A percentile compares a stretch with the other conserved stretches of the same genome.
Evolutionary conservation across 2,797 vertebrate species (phyloP).

Genomic region (Anomalospiza imberbis): DNA sequence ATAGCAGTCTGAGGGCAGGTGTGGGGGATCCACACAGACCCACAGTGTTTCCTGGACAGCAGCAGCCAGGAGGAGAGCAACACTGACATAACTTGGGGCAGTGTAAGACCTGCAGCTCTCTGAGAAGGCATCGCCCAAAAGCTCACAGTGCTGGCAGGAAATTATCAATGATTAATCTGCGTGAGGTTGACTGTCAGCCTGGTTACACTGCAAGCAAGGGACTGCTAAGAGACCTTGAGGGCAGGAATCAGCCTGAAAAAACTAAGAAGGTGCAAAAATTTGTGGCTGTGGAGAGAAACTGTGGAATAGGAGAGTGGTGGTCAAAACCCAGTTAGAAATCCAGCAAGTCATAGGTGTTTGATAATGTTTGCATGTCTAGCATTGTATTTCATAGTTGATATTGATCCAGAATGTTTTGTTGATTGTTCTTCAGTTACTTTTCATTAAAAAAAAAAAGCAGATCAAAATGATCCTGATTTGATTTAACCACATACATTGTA

Average conservation of each 20-base stretch:
- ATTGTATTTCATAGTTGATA: neutral
- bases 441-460: neutral
- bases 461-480: neutral
- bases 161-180: neutral
- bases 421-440: neutral
- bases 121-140: neutral
- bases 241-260: neutral
- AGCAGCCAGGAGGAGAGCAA: neutral
- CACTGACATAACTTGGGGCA: rapidly evolving
- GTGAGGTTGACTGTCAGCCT: neutral
- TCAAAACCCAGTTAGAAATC: neutral
- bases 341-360: rapidly evolving
- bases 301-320: neutral
- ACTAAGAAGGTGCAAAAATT: neutral
- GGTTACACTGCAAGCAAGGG: neutral
- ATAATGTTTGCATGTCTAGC: neutral
- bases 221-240: neutral
- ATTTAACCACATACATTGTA: neutral
- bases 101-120: neutral
- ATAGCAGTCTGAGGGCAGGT: rapidly evolving
- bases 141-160: neutral
- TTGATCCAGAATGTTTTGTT: neutral
- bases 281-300: neutral
- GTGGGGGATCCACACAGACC: neutral
- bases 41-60: neutral